These are phyloP conservation scores for Cremastinae sp. DNA, from an alignment of 2,888 invertebrate genomes.

Conservation along the genomic window DNA sequence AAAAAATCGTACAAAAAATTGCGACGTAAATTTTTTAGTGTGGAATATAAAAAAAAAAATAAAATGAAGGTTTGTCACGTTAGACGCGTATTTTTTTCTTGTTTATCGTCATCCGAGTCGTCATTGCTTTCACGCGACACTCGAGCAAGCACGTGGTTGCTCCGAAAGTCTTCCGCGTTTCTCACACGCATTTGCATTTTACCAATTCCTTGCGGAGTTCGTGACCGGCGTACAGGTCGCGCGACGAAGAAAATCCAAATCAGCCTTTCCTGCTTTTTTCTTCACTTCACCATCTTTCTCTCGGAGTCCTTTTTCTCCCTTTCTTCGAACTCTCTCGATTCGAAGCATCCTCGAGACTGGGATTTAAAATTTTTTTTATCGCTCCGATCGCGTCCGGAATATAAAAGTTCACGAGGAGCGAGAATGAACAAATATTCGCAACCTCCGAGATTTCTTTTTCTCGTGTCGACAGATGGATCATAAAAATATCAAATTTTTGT, in stretches of 20 bases:
- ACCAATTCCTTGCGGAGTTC: constrained; percentile 58
- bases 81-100: background rate
- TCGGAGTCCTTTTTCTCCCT: background rate
- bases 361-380: constrained; percentile 39
- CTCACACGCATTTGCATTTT: constrained; percentile 62
- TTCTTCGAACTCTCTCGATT: background rate
- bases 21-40: too few relatives aligned
- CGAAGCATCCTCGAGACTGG: constrained; percentile 16
- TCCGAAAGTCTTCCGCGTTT: constrained; percentile 42
- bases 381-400: constrained; percentile 39
- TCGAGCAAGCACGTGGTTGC: constrained; percentile 34
- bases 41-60: too few relatives aligned
- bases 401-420: constrained; percentile 30
- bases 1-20: too few relatives aligned
- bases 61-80: background rate
- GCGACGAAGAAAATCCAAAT: constrained; percentile 37
- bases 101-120: constrained; percentile 29
- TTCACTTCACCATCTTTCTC: constrained; percentile 10
- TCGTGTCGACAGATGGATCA: background rate
- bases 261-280: background rate
- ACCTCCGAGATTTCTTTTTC: background rate
- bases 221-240: constrained; percentile 60
- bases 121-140: constrained; percentile 48
- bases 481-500: too few relatives aligned
- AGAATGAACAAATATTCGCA: constrained; percentile 18